These are phyloP conservation scores for Cyclophora albipunctata DNA, from an alignment of 2,888 invertebrate genomes.

Conservation along the genomic window DNA sequence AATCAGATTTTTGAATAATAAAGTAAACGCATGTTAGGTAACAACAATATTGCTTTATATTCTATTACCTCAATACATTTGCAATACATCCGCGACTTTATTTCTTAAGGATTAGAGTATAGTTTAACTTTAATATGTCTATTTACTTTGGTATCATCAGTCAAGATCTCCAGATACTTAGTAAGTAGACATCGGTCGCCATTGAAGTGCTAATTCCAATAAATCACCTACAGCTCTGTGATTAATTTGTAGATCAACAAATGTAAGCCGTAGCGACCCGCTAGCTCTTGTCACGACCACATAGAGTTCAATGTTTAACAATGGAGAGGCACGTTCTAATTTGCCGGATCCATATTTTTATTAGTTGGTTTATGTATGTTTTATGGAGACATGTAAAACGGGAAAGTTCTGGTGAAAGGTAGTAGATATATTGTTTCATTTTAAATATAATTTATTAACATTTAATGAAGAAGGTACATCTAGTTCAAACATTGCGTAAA, in stretches of 20 bases:
- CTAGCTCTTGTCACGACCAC: conserved; percentile 8
- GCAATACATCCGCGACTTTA: conserved; percentile 4
- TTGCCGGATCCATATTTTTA: conserved; percentile 31
- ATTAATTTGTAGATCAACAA: conserved; percentile 45
- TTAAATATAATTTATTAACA: conserved; percentile 27
- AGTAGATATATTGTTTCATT: conserved; percentile 42
- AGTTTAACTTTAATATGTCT: background rate
- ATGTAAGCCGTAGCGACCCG: conserved; percentile 5
- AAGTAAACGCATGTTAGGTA: conserved; percentile 12
- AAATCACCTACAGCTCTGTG: conserved; percentile 45
- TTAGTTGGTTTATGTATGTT: conserved; percentile 42
- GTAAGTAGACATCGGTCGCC: conserved; percentile 37
- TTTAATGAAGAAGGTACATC: conserved; percentile 27
- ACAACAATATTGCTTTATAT: conserved; percentile 9
- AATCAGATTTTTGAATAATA: conserved; percentile 15
- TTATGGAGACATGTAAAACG: conserved; percentile 44
- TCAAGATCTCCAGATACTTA: conserved; percentile 21
- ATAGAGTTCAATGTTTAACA: conserved; percentile 25
- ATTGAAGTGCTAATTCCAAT: conserved; percentile 48
- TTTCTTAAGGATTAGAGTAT: background rate
- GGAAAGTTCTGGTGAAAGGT: conserved; percentile 53
- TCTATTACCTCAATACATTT: background rate
- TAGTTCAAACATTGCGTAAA: conserved; percentile 19
- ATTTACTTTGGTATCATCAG: conserved; percentile 6
- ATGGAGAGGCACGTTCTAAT: conserved; percentile 12